A percentile compares a stretch with the other conserved stretches of the same genome.
Evolutionary conservation across 2,888 invertebrate genomes (phyloP).

Genomic region (Dexiosoma caninum): DNA sequence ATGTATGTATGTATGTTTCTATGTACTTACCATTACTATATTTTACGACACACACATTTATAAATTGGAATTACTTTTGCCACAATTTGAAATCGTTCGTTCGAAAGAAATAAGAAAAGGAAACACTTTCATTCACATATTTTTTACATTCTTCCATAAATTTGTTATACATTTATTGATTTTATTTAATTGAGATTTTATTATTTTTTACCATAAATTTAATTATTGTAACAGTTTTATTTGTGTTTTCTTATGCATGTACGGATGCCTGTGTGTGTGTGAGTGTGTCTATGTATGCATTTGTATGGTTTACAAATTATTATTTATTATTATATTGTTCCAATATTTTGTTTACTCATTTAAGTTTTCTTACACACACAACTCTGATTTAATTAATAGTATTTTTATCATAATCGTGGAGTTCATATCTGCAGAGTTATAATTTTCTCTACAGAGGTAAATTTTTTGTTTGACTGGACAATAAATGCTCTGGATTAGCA

Average conservation of each 20-base stretch:
- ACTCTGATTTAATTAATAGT: background rate
- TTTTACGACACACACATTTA: background rate
- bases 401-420: background rate
- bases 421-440: background rate
- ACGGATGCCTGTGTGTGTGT: too few relatives aligned
- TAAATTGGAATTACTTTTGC: background rate
- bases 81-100: background rate
- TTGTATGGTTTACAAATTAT: too few relatives aligned
- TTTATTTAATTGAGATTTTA: constrained; percentile 53
- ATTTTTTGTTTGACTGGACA: background rate
- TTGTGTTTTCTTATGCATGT: constrained; percentile 4
- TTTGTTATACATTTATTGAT: constrained; percentile 55
- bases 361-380: background rate
- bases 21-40: too few relatives aligned
- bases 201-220: constrained; percentile 25
- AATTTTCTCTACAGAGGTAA: background rate
- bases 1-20: too few relatives aligned
- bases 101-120: background rate
- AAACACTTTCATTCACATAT: background rate
- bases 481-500: too few relatives aligned
- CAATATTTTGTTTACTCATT: background rate
- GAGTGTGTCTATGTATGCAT: too few relatives aligned
- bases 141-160: constrained; percentile 54
- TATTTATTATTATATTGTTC: background rate
- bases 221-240: constrained; percentile 7